Evolutionary conservation across 2,113 vertebrate species (phyloP), one percentile per base, ranked within the genome.

Genomic region (Microtus montanus): DNA sequence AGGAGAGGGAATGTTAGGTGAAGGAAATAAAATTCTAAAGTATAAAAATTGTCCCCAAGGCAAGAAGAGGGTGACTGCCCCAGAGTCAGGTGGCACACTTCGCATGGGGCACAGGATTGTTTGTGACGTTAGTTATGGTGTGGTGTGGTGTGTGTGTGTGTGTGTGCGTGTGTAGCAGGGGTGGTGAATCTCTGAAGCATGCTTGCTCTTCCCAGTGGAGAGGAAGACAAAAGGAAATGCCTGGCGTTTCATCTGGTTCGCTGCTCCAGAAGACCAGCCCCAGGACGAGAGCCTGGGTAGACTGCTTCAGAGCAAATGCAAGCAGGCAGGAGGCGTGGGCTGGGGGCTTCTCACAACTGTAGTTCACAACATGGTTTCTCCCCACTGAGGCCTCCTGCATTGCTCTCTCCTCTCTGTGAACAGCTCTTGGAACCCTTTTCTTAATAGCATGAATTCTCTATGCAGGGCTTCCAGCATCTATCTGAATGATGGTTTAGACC

Each of bases 191-290:
- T 96, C 96, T 89, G 90, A 93, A 15, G 0, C 95, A 74, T 92
- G 68, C 93, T 85, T 93, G 92, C 96, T 97, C 97, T 97, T 97
- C 96, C 95, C 95, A 91, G 79, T 92, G 58, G 70, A 90, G 85
- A 97, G 87, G 90, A 86, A 86, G 97, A 97, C 95, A 96, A 95
- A 93, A 87, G 92, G 20, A 68, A 92, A 85, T 90, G 96, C 47
- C 87, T 52, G 90, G 84, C 91, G 87, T 98, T 97, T 97, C 90
- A 82, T 41, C 74, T 80, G 96, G 91, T 89, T 98, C 95, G 91
- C 19, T 96, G 82, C 96, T 93, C 66, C 66, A 97, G 96, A 96
- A 98, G 97, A 96, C 71, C 71, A 88, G 49, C 35, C n/a, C 61
- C 71, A 0, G 87, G 79, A 61, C 28, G 89, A 91, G 54, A 94